Base-by-base conservation (phyloP, 2,888 invertebrate genomes). In the Drosophila neonasuta region DNA sequence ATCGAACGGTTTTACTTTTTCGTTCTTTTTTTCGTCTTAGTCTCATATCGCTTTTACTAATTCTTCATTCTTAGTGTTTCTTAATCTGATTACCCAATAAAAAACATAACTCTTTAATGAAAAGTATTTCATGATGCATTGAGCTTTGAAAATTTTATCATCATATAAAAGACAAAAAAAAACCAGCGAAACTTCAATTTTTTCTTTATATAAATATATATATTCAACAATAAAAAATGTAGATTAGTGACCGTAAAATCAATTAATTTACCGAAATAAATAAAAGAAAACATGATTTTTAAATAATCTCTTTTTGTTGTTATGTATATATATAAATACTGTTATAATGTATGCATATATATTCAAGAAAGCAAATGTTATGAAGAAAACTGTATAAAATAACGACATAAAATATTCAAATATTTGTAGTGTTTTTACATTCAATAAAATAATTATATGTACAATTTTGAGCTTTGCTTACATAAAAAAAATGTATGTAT, bases 341-440 rank as follows among this genome's bases (percentile, higher is more conserved):
- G 15, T 13, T 29, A 50, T 34, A 45, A 36, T n/a, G 36, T 49
- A 30, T 20, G 11, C 45, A 39, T 56, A 29, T 41, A 62, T 44
- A 64, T 69, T 29, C 66, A 74, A 77, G 62, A 68, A 70, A 72
- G 70, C 64, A 63, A 67, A 72, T 61, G 77, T 77, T 71, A 72
- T 77, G 68, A 77, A 74, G 65, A 71, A 77, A 72, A 70, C 71
- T 60, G 39, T 62, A 48, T 17, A 45, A 32, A 9, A 44, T 36
- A 44, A 55, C 17, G 32, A 41, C 29, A 42, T 11, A 62, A 49
- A 61, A 48, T 41, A 50, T 58, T 15, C n/a, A 61, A 45, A 61
- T 39, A 45, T 50, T 39, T n/a, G 50, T 32, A 44, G 48, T 49
- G 30, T 17, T 32, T 34, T 45, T 24, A 46, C 44, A 56, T 56